Evolutionary conservation across 2,113 vertebrate species (phyloP).

Genomic region (Eupsittula cactorum): DNA sequence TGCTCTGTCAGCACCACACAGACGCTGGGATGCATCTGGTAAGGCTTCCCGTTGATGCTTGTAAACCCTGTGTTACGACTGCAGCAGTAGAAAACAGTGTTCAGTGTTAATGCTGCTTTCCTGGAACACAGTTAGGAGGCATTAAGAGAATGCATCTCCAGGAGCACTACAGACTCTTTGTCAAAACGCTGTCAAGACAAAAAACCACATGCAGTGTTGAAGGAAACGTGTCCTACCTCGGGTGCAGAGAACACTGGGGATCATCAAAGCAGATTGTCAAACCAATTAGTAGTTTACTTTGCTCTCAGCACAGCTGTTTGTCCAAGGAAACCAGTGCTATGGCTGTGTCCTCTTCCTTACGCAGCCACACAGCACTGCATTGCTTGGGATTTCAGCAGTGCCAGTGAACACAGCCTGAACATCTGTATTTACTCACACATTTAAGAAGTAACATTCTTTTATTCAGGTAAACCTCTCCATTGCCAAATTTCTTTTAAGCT

Average conservation of each 20-base stretch:
- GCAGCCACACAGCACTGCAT: background rate
- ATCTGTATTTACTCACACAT: background rate
- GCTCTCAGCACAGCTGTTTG: background rate
- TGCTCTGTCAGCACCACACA: background rate
- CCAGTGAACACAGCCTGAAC: background rate
- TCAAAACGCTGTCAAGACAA: conserved; percentile 37
- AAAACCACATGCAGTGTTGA: background rate
- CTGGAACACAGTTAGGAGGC: conserved; percentile 3
- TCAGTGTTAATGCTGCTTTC: conserved; percentile 19
- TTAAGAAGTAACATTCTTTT: background rate
- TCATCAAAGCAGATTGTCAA: background rate
- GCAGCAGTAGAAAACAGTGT: conserved; percentile 18
- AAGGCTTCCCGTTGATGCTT: background rate
- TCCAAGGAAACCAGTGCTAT: background rate
- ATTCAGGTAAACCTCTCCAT: background rate
- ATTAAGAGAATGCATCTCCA: conserved; percentile 1
- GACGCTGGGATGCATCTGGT: conserved; percentile 37
- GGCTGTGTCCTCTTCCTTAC: background rate
- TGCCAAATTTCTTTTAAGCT: background rate
- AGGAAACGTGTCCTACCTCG: background rate
- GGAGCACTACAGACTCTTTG: conserved; percentile 7
- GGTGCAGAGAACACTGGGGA: background rate
- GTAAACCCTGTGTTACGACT: conserved; percentile 32
- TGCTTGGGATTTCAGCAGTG: conserved; percentile 5
- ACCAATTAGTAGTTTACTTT: background rate